phyloP scores from a whole-genome alignment of 92 coral and sea anemone species.

The Epizoanthus fatuus region DNA sequence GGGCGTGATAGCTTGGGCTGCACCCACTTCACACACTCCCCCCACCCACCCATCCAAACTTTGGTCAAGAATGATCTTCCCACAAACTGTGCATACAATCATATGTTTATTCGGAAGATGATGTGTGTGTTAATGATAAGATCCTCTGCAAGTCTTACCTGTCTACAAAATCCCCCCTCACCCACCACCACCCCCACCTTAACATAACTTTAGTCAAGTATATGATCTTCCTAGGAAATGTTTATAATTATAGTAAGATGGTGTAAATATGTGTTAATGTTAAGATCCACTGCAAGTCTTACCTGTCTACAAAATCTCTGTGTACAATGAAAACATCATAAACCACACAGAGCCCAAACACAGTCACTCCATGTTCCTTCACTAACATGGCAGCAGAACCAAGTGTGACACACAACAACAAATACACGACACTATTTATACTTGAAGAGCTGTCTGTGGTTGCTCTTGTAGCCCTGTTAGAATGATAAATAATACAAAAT shows the following conservation, averaged over 20 bases:
- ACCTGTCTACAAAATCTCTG: conserved; percentile 53
- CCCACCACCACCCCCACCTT: no score
- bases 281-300: background rate
- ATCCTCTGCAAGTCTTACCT: conserved; percentile 34
- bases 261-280: background rate
- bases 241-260: background rate
- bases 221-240: background rate
- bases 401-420: conserved; percentile 55
- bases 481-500: no score
- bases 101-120: no score
- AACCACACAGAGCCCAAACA: conserved; percentile 88
- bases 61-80: no score
- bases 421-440: conserved; percentile 6
- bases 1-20: no score
- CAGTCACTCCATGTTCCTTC: conserved; percentile 93
- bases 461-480: conserved; percentile 52
- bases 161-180: conserved; percentile 5
- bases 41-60: no score
- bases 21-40: no score
- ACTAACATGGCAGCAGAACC: conserved; percentile 88
- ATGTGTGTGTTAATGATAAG: background rate
- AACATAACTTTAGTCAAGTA: no score
- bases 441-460: background rate
- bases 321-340: conserved; percentile 75
- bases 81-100: no score